Evolutionary conservation across 30 jellyfish, hydroid and myxozoan genomes (phyloP).

Genomic region (Turritopsis dohrnii): DNA sequence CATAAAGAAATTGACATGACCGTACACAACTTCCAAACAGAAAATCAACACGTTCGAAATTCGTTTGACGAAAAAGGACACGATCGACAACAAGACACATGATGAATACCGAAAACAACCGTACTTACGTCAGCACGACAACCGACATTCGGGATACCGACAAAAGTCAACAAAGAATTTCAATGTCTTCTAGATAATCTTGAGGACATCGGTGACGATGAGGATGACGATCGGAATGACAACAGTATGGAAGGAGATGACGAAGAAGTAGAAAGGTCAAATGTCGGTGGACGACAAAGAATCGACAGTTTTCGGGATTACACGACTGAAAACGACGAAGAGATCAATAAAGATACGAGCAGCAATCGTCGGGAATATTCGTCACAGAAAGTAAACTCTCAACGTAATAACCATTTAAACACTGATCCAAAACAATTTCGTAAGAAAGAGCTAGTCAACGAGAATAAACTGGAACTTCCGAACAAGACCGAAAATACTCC

Average conservation of each 20-base stretch:
- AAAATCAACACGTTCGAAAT: not conserved
- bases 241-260: not conserved
- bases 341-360: not conserved
- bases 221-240: not conserved
- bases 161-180: not conserved
- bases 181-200: not conserved
- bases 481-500: too few species aligned
- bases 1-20: not conserved
- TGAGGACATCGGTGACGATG: not conserved
- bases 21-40: not conserved
- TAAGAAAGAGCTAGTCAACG: not conserved
- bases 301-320: not conserved
- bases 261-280: not conserved
- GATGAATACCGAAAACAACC: not conserved
- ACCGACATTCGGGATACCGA: not conserved
- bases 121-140: not conserved
- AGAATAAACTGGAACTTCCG: not conserved
- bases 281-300: not conserved
- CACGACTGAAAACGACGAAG: not conserved
- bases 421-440: not conserved
- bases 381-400: not conserved
- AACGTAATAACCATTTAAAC: not conserved
- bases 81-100: too few species aligned
- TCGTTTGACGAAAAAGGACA: not conserved
- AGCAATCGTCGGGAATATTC: not conserved